Percentiles rank a stretch among this genome's conserved stretches.
Evolutionary conservation across 2,888 invertebrate species (phyloP).

Genomic region (Nipponacmea schrenckii): DNA sequence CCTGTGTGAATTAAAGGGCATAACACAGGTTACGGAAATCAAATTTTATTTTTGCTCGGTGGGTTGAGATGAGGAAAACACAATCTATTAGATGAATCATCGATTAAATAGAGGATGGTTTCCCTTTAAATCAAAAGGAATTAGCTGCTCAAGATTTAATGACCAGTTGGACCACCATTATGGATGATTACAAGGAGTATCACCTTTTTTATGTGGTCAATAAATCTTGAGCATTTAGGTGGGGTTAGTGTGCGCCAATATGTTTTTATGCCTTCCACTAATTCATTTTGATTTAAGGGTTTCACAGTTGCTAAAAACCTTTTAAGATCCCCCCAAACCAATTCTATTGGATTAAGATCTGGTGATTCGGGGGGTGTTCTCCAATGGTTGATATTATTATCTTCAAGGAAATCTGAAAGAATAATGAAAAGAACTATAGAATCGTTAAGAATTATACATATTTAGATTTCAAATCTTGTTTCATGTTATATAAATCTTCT

Average conservation of each 20-base stretch:
- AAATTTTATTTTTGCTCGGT: too few species aligned
- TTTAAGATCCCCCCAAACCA: constrained; percentile 13
- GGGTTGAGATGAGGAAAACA: too few species aligned
- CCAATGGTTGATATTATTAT: neutral
- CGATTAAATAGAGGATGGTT: too few species aligned
- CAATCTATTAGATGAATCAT: too few species aligned
- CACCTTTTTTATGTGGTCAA: constrained; percentile 4
- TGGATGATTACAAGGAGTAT: neutral
- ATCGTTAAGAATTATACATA: too few species aligned
- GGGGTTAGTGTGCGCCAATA: constrained; percentile 9
- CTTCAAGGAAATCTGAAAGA: neutral
- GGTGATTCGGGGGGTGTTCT: neutral
- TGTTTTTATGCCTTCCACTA: neutral
- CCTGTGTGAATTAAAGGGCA: too few species aligned
- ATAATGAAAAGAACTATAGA: too few species aligned
- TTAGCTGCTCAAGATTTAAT: too few species aligned
- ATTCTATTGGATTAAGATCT: constrained; percentile 13
- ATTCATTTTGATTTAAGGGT: neutral
- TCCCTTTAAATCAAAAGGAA: too few species aligned
- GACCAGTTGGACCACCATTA: neutral
- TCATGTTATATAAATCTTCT: too few species aligned
- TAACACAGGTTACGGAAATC: too few species aligned
- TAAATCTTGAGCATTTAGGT: constrained; percentile 6
- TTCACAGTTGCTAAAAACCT: constrained; percentile 3
- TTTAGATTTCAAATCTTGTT: too few species aligned